Evolutionary conservation across 2,888 invertebrate species (phyloP), one percentile per base, ranked within the genome.

Genomic region (Trissonchulus latispiculum): DNA sequence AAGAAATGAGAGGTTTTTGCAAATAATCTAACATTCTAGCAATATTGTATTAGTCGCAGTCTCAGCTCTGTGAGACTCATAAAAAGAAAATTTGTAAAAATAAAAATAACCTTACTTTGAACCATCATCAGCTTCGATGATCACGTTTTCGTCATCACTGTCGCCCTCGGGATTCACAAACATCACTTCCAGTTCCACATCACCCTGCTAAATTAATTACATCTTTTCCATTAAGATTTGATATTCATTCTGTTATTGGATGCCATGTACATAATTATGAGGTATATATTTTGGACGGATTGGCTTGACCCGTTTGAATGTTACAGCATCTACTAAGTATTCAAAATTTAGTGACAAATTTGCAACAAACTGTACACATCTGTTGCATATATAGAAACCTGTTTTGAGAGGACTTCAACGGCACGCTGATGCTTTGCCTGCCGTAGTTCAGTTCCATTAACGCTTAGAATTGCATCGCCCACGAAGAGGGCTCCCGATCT

Each of bases 391-490:
- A n/a, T n/a, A n/a, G n/a, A n/a, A n/a, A n/a, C 89, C 84, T 90
- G 90, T 80, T 89, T 89, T 78, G 90, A 90, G 75, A 92, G 84
- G 74, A 91, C 88, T 77, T 89, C 88, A 2, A 92, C 92, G 2
- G 92, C 92, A 80, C 92, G 91, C 76, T 89, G 88, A 84, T 92
- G 92, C 80, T 90, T 90, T 59, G 89, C 89, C 84, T 90, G 89
- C 72, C 90, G 87, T 78, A 92, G 87, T 83, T 91, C 91, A 71
- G 89, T 87, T 74, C 90, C 90, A 83, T 92, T 91, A 75, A 91
- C 91, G 77, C 89, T 88, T 37, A 92, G 86, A 78, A 92, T 91
- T 35, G 92, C 91, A 84, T 92, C 92, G 0, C 92, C 92, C 31
- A 92, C 90, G 84, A 88, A 91, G 61, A 92, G 85, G 75, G 88